These are phyloP conservation scores for Discoglossus pictus DNA, from an alignment of 2,797 vertebrate genomes.

Conservation along the genomic window DNA sequence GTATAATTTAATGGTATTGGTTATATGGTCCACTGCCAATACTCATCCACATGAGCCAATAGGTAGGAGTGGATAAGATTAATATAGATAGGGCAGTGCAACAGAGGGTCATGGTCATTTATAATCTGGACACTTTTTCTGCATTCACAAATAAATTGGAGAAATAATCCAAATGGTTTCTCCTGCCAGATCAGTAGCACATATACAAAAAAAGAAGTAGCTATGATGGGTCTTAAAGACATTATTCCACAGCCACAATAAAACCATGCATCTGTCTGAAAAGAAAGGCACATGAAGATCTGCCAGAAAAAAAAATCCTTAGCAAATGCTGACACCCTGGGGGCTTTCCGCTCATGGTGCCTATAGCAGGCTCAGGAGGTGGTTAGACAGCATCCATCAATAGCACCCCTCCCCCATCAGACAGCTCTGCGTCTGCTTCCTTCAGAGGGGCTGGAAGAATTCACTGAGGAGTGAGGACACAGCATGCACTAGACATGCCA, in stretches of 20 bases:
- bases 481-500: slow-evolving; percentile 17
- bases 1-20: too few species aligned
- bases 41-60: too few species aligned
- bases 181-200: slow-evolving; percentile 22
- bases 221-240: slow-evolving; percentile 32
- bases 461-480: slow-evolving; percentile 31
- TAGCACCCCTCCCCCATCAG: slow-evolving; percentile 38
- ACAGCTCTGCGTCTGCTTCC: slow-evolving; percentile 50
- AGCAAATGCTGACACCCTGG: slow-evolving; percentile 47
- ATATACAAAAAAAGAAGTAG: too few species aligned
- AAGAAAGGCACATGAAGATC: slow-evolving; percentile 43
- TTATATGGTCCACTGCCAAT: too few species aligned
- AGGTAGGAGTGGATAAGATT: too few species aligned
- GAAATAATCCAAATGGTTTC: too few species aligned
- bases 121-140: too few species aligned
- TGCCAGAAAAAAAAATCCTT: slow-evolving; percentile 38
- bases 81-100: too few species aligned
- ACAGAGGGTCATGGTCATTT: too few species aligned
- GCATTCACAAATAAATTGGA: too few species aligned
- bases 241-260: slow-evolving; percentile 31
- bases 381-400: slow-evolving; percentile 50
- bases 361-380: slow-evolving; percentile 47
- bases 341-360: slow-evolving; percentile 50
- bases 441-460: slow-evolving; percentile 33
- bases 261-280: slow-evolving; percentile 42